Evolutionary conservation across 2,113 vertebrate genomes (phyloP).

Genomic region (Megaceryle torquata): DNA sequence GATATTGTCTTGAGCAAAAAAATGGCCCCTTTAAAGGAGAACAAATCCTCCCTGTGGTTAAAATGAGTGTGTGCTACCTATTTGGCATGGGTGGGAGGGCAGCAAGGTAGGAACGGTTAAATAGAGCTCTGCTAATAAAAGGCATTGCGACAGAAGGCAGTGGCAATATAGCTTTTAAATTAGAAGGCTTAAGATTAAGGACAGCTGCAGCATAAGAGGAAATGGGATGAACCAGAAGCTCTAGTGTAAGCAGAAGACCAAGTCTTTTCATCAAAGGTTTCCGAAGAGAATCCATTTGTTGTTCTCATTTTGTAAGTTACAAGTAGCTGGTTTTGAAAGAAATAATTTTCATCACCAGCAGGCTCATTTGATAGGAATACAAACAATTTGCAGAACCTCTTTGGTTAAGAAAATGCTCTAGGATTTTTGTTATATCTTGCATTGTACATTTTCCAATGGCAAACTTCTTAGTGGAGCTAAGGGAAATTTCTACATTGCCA

Average conservation of each 20-base stretch:
- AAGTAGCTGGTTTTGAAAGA: neutral
- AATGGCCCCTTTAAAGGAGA: neutral
- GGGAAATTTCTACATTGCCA: neutral
- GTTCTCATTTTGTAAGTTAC: neutral
- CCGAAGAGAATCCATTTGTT: neutral
- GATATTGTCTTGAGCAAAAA: neutral
- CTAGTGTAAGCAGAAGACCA: neutral
- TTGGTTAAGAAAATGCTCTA: neutral
- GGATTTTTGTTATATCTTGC: neutral
- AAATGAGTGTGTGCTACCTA: neutral
- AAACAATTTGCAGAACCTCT: neutral
- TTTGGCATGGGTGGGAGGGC: neutral
- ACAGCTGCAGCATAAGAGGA: neutral
- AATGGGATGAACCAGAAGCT: neutral
- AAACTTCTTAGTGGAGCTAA: neutral
- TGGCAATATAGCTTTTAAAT: neutral
- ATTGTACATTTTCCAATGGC: neutral
- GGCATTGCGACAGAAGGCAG: neutral
- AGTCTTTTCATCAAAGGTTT: neutral
- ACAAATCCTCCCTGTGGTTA: neutral
- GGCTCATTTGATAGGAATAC: neutral
- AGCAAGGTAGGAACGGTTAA: neutral
- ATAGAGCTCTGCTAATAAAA: neutral
- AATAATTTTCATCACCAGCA: neutral
- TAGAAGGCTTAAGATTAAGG: neutral